Conservation (phyloP, 2,888 invertebrate genomes). For the Spialia ferax region DNA sequence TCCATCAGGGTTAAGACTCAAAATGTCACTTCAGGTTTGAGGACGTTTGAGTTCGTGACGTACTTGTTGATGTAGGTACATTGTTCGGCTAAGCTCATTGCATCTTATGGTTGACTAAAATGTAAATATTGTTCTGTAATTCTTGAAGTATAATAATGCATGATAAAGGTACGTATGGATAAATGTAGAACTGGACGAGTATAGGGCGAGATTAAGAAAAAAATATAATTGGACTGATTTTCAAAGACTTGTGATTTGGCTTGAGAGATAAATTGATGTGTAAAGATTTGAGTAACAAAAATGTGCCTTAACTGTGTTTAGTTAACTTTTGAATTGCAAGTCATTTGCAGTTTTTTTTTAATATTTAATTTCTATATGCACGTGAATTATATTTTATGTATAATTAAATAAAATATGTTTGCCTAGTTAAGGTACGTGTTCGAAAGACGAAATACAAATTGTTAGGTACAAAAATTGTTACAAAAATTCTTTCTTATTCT, state of each 20-base stretch:
- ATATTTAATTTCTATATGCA: background rate
- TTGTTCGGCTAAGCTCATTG: background rate
- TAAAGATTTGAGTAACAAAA: background rate
- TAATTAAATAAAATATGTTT: background rate
- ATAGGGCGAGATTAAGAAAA: background rate
- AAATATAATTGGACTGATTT: conserved; percentile 26
- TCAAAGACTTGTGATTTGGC: conserved; percentile 20
- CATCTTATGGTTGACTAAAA: conserved; percentile 14
- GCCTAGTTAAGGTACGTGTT: background rate
- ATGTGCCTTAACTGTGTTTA: conserved; percentile 11
- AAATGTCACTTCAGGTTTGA: background rate
- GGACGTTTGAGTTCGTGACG: background rate
- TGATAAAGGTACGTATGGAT: background rate
- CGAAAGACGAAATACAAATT: too few relatives aligned
- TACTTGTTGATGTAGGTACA: background rate
- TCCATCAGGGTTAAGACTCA: conserved; percentile 6
- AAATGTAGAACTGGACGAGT: background rate
- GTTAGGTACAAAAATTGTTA: too few relatives aligned
- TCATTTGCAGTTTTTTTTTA: background rate
- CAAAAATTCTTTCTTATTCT: background rate
- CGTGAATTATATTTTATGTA: background rate
- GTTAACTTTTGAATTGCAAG: background rate
- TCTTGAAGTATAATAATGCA: background rate
- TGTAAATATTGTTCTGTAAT: conserved; percentile 18
- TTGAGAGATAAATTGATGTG: background rate